A percentile compares a stretch with the other conserved stretches of the same genome.
Conservation (phyloP, 2,888 invertebrate genomes). For the Meandrusa payeni region DNA sequence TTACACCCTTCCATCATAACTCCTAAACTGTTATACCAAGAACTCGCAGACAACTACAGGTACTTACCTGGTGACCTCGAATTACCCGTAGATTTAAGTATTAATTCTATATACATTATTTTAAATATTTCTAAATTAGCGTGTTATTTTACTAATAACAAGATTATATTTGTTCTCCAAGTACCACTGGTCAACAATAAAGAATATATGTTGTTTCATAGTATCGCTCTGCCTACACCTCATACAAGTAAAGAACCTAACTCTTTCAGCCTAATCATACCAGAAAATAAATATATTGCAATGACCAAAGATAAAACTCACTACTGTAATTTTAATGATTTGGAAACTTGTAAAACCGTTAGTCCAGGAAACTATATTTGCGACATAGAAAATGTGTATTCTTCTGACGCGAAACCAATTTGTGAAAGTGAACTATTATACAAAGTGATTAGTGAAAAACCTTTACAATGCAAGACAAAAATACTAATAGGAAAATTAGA, state of each 20-base stretch:
- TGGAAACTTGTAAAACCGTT: conserved; percentile 11
- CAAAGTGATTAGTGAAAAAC: conserved; percentile 6
- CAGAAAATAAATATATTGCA: conserved; percentile 25
- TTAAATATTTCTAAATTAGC: conserved; percentile 23
- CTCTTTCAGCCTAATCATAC: conserved; percentile 25
- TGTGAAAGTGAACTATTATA: conserved; percentile 24
- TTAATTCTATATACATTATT: conserved; percentile 24
- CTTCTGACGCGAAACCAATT: conserved; percentile 4
- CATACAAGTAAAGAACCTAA: conserved; percentile 27
- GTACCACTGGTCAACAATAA: conserved; percentile 14
- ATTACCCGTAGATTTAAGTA: conserved; percentile 24
- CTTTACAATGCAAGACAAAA: conserved; percentile 12
- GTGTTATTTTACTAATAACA: conserved; percentile 26
- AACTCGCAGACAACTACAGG: conserved; percentile 26
- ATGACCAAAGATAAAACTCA: too few relatives aligned
- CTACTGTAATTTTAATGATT: conserved; percentile 21
- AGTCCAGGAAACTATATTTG: conserved; percentile 15
- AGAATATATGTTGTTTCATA: too few relatives aligned
- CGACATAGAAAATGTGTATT: conserved; percentile 11
- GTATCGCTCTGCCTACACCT: conserved; percentile 26
- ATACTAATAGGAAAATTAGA: conserved; percentile 2
- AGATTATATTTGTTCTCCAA: conserved; percentile 27
- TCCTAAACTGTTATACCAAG: conserved; percentile 23
- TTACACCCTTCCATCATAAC: conserved; percentile 31
- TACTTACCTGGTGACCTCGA: conserved; percentile 21